Evolutionary conservation across 92 coral and sea anemone species (phyloP), one percentile per base, ranked within the genome.

Genomic region (Epizoanthus illoricatus): DNA sequence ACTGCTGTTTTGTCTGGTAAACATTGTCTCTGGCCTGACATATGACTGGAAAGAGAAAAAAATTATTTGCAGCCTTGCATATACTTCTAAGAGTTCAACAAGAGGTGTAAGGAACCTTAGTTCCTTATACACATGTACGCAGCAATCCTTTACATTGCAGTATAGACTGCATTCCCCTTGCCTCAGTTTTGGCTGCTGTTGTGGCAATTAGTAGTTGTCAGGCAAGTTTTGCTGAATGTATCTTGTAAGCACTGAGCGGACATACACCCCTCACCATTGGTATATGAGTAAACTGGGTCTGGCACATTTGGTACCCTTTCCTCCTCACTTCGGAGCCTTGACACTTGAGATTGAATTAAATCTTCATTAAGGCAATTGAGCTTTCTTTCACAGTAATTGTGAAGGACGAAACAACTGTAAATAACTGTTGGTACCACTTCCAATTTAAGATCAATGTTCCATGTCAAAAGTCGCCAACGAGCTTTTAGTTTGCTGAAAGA

Each of bases 171-270:
- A 62, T 62, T 62, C 67, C 11, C 36, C 23, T 62, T 62, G 67
- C 23, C 67, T 62, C 67, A 18, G 24, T 62, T 62, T 20, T 62
- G 67, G 23, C 67, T 62, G 20, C 67, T 18, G 67, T 62, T 18
- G 67, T 62, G 63, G 72, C 24, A 76, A 36, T 84, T 69, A 84
- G 84, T 84, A 84, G 71, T 66, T 79, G 71, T 65, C 84, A 21
- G 87, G 87, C 43, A 84, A 28, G 75, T 75, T 75, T 63, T 84
- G 87, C 55, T 84, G 84, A 40, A 75, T 65, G 87, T 75, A 84
- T 45, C 28, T 84, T 8, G 87, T 75, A 23, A 84, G 71, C 75
- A 84, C 81, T 65, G 76, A 40, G 58, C 84, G 84, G 16, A 75
- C 76, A 75, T 84, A 84, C 60, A 61, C 84, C 55, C 87, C 59